Percentiles rank a stretch among this genome's conserved stretches.
Evolutionary conservation across 2,797 vertebrate genomes (phyloP).

Genomic region (Oryzias dopingdopingensis): DNA sequence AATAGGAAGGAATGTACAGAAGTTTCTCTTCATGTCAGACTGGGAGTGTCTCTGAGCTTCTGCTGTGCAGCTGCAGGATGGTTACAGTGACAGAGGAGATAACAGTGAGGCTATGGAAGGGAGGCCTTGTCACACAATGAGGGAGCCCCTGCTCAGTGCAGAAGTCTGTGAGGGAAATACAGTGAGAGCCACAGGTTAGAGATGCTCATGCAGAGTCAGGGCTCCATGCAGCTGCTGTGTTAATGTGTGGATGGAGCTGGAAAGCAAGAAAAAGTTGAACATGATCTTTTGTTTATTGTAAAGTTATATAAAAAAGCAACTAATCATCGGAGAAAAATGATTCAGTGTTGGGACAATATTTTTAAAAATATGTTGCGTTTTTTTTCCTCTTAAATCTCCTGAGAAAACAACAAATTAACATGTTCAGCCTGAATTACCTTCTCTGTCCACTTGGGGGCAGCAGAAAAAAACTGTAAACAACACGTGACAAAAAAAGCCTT

Average conservation of each 20-base stretch:
- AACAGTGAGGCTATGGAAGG: conserved; percentile 21
- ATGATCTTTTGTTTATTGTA: background rate
- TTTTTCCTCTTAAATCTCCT: no score
- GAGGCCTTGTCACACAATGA: conserved; percentile 76
- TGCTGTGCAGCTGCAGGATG: conserved; percentile 47
- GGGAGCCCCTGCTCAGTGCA: conserved; percentile 80
- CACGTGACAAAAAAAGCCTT: no score
- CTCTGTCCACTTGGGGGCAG: conserved; percentile 4
- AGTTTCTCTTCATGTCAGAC: no score
- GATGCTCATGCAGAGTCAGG: conserved; percentile 55
- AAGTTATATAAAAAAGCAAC: conserved; percentile 5
- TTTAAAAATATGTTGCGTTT: no score
- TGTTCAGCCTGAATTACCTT: background rate
- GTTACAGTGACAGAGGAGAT: conserved; percentile 34
- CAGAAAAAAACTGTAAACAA: background rate
- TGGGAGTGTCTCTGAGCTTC: conserved; percentile 15
- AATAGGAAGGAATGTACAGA: background rate
- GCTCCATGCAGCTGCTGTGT: conserved; percentile 35
- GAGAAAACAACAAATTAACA: conserved; percentile 4
- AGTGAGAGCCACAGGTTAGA: conserved; percentile 76
- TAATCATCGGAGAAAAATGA: conserved; percentile 10
- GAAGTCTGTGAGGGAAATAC: conserved; percentile 80
- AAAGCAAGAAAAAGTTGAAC: background rate
- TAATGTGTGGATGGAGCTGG: conserved; percentile 1
- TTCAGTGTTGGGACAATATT: conserved; percentile 34